These are phyloP conservation scores for Drosophila tristis DNA, from an alignment of 1,140 invertebrate genomes.

Conservation along the genomic window DNA sequence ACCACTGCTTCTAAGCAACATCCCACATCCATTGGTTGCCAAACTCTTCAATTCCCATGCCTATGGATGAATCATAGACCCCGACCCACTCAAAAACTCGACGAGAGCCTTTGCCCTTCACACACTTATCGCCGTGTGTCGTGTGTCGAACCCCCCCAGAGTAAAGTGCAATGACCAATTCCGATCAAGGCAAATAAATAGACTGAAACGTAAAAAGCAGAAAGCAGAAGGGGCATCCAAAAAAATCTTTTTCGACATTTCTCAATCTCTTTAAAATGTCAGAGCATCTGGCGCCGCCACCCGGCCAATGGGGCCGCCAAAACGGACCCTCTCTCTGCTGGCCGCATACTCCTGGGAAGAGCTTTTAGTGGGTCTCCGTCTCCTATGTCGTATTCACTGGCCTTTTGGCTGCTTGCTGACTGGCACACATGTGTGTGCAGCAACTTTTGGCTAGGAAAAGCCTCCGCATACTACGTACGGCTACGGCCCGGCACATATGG, in stretches of 20 bases:
- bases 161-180: conserved; percentile 43
- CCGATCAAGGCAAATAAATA: conserved; percentile 31
- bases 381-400: no score
- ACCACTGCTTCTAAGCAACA: no score
- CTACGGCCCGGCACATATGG: no score
- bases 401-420: conserved; percentile 22
- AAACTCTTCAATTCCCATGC: neutral
- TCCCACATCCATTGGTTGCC: no score
- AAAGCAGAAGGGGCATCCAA: conserved; percentile 5
- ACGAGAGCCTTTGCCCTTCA: conserved; percentile 43
- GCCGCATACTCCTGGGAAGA: conserved; percentile 22
- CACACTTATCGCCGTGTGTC: conserved; percentile 26
- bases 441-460: conserved; percentile 39
- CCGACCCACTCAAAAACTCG: conserved; percentile 8
- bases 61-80: conserved; percentile 19
- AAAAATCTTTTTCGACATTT: conserved; percentile 29
- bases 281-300: neutral
- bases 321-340: conserved; percentile 17
- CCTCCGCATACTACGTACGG: conserved; percentile 17
- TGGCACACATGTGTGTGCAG: conserved; percentile 35
- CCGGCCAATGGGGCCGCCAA: conserved; percentile 35
- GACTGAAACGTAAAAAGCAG: conserved; percentile 2
- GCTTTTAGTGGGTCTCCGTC: conserved; percentile 21
- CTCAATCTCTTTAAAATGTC: conserved; percentile 54
- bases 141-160: neutral